Evolutionary conservation across 1,140 invertebrate genomes (phyloP).

Genomic region (Stegodyphus mimosarum): DNA sequence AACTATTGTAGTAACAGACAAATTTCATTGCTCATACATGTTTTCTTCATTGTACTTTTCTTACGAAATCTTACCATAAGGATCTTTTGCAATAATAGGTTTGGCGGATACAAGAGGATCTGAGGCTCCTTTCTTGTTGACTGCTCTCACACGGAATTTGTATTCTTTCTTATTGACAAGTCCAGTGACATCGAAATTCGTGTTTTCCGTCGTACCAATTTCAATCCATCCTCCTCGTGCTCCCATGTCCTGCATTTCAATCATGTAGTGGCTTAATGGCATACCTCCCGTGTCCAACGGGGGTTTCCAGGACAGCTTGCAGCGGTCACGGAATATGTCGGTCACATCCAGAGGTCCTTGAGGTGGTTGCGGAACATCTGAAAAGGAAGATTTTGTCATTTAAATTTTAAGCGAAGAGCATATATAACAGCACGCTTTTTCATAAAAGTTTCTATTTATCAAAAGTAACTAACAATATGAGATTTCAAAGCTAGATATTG

Average conservation of each 20-base stretch:
- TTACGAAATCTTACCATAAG: slow-evolving; percentile 80
- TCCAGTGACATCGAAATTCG: slow-evolving; percentile 86
- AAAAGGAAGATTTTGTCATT: slow-evolving; percentile 60
- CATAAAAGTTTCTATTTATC: too few relatives aligned
- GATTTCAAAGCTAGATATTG: too few relatives aligned
- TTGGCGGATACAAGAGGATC: slow-evolving; percentile 89
- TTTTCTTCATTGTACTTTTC: too few relatives aligned
- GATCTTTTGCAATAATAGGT: slow-evolving; percentile 94
- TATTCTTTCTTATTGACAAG: slow-evolving; percentile 88
- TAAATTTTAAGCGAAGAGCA: too few relatives aligned
- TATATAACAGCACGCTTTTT: too few relatives aligned
- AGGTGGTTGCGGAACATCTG: slow-evolving; percentile 87
- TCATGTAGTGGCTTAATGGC: slow-evolving; percentile 89
- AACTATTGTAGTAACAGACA: too few relatives aligned
- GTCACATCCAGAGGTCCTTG: slow-evolving; percentile 86
- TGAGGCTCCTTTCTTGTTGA: slow-evolving; percentile 82
- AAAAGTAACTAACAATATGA: too few relatives aligned
- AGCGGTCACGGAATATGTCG: slow-evolving; percentile 92
- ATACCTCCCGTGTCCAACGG: slow-evolving; percentile 93
- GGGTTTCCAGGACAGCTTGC: slow-evolving; percentile 90
- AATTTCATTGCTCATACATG: too few relatives aligned
- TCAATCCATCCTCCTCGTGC: slow-evolving; percentile 82
- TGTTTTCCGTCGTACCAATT: slow-evolving; percentile 76
- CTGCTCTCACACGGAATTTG: slow-evolving; percentile 94
- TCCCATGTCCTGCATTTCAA: slow-evolving; percentile 91